Evolutionary conservation across 2,888 invertebrate species (phyloP).

Genomic region (Rhamphomyia laevipes): DNA sequence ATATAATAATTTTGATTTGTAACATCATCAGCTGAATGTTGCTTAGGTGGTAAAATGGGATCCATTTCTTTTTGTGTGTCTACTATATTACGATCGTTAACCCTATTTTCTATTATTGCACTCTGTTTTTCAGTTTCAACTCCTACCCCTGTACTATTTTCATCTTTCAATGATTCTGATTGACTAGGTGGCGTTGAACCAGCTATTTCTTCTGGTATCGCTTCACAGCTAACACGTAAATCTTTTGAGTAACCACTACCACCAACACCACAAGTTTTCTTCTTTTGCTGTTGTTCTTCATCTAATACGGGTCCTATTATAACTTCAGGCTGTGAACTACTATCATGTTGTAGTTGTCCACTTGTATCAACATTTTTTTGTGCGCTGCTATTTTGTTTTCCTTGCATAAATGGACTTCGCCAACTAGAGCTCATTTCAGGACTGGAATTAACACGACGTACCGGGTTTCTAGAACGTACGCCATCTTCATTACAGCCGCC

Average conservation of each 20-base stretch:
- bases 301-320: conserved; percentile 18
- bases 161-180: conserved; percentile 27
- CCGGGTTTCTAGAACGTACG: conserved; percentile 57
- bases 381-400: conserved; percentile 23
- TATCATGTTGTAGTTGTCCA: conserved; percentile 2
- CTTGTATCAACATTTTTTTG: neutral
- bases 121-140: neutral
- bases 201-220: conserved; percentile 79
- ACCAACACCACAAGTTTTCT: conserved; percentile 37
- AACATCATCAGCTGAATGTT: conserved; percentile 36
- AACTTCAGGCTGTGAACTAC: conserved; percentile 5
- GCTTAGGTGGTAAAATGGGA: conserved; percentile 29
- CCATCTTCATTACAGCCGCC: conserved; percentile 21
- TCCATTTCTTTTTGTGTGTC: conserved; percentile 7
- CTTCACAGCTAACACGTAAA: conserved; percentile 77
- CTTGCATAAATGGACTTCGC: conserved; percentile 53
- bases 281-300: conserved; percentile 25
- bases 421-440: conserved; percentile 86
- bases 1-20: conserved; percentile 21
- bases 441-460: conserved; percentile 79
- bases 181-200: conserved; percentile 58
- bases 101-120: too few species aligned
- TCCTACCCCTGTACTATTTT: neutral
- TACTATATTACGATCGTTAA: neutral
- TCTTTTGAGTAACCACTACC: conserved; percentile 51